Evolutionary conservation across 2,113 vertebrate genomes (phyloP).

Genomic region (Propithecus coquereli): DNA sequence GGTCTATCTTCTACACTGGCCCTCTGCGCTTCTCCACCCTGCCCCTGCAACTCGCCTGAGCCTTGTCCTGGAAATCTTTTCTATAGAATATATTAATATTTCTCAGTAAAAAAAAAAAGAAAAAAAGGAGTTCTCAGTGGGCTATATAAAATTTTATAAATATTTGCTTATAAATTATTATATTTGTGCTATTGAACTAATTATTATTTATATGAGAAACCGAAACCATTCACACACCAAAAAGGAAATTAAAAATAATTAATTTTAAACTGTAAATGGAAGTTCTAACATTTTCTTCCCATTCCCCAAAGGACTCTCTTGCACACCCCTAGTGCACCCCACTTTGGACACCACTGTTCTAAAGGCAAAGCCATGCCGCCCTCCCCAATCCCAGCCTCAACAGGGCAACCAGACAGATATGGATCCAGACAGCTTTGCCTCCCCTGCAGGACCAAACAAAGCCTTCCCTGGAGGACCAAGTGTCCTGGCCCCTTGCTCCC

Average conservation of each 20-base stretch:
- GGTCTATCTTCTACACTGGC: background rate
- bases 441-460: background rate
- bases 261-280: background rate
- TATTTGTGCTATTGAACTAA: background rate
- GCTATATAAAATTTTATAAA: background rate
- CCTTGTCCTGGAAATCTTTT: background rate
- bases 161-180: background rate
- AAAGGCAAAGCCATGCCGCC: background rate
- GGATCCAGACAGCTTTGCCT: background rate
- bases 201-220: background rate
- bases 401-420: background rate
- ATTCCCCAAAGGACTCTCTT: background rate
- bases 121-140: background rate
- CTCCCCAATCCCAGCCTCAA: background rate
- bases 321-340: no score
- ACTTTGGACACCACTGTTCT: background rate
- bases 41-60: background rate
- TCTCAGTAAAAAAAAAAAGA: background rate
- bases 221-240: background rate
- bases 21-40: fast-evolving
- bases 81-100: background rate
- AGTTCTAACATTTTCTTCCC: background rate
- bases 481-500: background rate
- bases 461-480: background rate
- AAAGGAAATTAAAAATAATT: background rate